These are phyloP conservation scores for Venusia cambrica DNA, from an alignment of 2,888 invertebrate genomes.

Conservation along the genomic window DNA sequence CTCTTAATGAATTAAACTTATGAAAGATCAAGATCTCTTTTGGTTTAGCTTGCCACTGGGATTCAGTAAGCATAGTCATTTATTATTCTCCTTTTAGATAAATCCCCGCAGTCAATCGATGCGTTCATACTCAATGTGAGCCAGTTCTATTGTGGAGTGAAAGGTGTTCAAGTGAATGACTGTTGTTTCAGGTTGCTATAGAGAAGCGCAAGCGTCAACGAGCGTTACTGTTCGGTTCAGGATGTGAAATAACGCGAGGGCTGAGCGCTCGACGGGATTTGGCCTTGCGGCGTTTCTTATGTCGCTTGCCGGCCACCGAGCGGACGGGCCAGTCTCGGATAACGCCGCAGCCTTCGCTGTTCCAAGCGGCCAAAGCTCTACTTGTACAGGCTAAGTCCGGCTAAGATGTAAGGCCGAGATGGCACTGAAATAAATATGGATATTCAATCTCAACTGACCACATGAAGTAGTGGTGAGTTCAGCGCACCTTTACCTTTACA, in stretches of 20 bases:
- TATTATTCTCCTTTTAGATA: neutral
- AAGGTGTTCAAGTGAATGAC: too few species aligned
- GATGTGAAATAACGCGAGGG: slow-evolving; percentile 88
- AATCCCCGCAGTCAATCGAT: too few species aligned
- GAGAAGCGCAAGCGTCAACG: slow-evolving; percentile 82
- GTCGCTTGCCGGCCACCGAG: slow-evolving; percentile 84
- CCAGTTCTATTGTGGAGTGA: too few species aligned
- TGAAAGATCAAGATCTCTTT: slow-evolving; percentile 8
- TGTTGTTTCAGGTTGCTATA: slow-evolving; percentile 82
- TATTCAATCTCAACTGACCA: too few species aligned
- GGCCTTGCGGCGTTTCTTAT: slow-evolving; percentile 85
- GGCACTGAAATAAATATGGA: too few species aligned
- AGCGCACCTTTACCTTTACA: slow-evolving; percentile 5
- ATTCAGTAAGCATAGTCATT: slow-evolving; percentile 12
- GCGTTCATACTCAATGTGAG: too few species aligned
- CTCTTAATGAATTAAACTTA: slow-evolving; percentile 1
- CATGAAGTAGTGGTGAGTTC: slow-evolving; percentile 7
- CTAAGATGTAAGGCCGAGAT: too few species aligned
- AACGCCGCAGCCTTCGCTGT: slow-evolving; percentile 70
- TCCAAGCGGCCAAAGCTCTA: slow-evolving; percentile 77
- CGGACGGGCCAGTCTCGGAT: slow-evolving; percentile 72
- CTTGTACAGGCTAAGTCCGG: slow-evolving; percentile 70
- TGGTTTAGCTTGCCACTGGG: slow-evolving; percentile 14
- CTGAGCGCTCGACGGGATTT: slow-evolving; percentile 90
- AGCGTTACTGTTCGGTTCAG: slow-evolving; percentile 85